Conservation (phyloP, 2,888 invertebrate species). For the Apoda limacodes region DNA sequence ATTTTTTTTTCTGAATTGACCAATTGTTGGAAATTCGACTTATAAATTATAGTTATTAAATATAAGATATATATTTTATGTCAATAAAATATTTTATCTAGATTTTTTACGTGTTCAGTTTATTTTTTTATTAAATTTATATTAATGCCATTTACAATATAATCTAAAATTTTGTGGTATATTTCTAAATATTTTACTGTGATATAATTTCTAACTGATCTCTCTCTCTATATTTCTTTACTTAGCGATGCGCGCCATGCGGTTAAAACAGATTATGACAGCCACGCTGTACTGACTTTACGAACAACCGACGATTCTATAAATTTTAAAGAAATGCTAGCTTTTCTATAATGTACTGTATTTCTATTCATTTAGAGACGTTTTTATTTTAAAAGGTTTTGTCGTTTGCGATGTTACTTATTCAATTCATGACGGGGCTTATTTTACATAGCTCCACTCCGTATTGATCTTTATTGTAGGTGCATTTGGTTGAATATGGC, state of each 20-base stretch:
- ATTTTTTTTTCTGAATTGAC: too few species aligned
- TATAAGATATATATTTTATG: too few species aligned
- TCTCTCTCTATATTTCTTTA: conserved; percentile 47
- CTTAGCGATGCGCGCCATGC: conserved; percentile 48
- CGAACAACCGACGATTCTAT: conserved; percentile 47
- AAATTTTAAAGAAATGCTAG: conserved; percentile 36
- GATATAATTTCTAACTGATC: conserved; percentile 42
- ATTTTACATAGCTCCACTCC: conserved; percentile 56
- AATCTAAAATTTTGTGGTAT: too few species aligned
- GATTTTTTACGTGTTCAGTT: too few species aligned
- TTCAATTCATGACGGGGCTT: conserved; percentile 61
- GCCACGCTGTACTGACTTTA: conserved; percentile 37
- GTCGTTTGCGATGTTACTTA: conserved; percentile 50
- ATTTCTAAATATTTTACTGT: too few species aligned
- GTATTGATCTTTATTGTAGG: conserved; percentile 53
- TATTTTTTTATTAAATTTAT: too few species aligned
- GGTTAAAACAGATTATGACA: conserved; percentile 68
- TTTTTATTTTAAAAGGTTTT: conserved; percentile 28
- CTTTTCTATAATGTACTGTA: conserved; percentile 35
- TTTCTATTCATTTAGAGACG: conserved; percentile 28
- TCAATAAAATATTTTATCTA: too few species aligned
- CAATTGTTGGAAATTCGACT: too few species aligned
- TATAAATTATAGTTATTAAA: too few species aligned
- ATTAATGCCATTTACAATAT: too few species aligned
- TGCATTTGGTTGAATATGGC: conserved; percentile 63